Percentiles rank a stretch among this genome's conserved stretches.
phyloP scores from a whole-genome alignment of 2,797 vertebrate species.

The Anguilla anguilla region DNA sequence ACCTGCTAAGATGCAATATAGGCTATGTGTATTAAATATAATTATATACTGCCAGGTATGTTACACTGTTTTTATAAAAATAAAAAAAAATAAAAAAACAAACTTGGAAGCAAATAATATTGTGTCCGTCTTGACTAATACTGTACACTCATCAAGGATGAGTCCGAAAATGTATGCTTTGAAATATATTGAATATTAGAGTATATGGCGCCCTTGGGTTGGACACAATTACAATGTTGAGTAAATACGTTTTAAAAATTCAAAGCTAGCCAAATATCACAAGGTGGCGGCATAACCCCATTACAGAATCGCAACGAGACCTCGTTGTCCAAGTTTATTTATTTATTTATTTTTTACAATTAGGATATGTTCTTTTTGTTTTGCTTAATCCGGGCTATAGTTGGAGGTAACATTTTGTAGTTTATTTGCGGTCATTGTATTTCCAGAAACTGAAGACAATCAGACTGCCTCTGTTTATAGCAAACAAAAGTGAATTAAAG shows the following conservation, averaged over 20 bases:
- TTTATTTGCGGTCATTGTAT: not conserved
- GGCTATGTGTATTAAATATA: too few species aligned
- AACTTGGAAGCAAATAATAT: too few species aligned
- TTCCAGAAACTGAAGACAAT: not conserved
- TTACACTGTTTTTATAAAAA: too few species aligned
- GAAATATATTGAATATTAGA: not conserved
- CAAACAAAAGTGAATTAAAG: constrained; percentile 4
- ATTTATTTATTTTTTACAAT: constrained; percentile 12
- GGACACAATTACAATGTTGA: not conserved
- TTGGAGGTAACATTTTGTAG: constrained; percentile 20
- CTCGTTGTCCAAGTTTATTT: not conserved
- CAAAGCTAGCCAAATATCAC: constrained; percentile 17
- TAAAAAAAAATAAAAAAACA: not conserved
- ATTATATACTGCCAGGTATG: too few species aligned
- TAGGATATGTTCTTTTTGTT: constrained; percentile 13
- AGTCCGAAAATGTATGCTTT: not conserved
- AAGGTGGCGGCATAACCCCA: constrained; percentile 39
- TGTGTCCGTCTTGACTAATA: not conserved
- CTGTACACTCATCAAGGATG: not conserved
- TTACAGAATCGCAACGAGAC: not conserved
- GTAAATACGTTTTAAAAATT: not conserved
- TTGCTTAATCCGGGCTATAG: constrained; percentile 16
- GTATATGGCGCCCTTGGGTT: not conserved
- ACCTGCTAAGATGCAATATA: not conserved
- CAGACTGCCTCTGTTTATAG: not conserved